Evolutionary conservation across 2,113 vertebrate species (phyloP).

Genomic region (Alligator sinensis): DNA sequence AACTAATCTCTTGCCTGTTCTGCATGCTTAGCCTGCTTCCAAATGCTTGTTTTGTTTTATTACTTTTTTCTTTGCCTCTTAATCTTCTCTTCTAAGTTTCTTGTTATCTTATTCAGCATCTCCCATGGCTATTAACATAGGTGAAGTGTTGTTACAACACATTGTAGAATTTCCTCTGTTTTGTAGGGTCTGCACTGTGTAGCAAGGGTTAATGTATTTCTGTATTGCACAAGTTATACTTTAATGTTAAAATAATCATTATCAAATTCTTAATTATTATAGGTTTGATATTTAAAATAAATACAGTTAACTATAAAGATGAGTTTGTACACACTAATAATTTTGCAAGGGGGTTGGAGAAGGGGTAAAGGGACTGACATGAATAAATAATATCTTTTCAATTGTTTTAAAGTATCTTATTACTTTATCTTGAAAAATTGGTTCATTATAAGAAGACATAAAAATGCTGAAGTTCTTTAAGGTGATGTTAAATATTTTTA

Average conservation of each 20-base stretch:
- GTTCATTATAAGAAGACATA: not conserved
- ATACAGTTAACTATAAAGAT: not conserved
- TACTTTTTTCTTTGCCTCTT: constrained; percentile 76
- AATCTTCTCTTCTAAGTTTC: constrained; percentile 75
- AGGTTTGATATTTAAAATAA: constrained; percentile 16
- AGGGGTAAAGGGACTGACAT: constrained; percentile 2
- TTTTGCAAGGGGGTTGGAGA: not conserved
- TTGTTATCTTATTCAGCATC: constrained; percentile 68
- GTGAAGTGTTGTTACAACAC: constrained; percentile 62
- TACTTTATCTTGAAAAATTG: not conserved
- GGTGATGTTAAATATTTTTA: not conserved
- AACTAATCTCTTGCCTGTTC: constrained; percentile 81
- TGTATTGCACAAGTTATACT: constrained; percentile 7
- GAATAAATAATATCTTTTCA: not conserved
- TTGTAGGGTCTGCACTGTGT: constrained; percentile 37
- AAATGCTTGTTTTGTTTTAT: constrained; percentile 82
- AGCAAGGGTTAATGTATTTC: constrained; percentile 30
- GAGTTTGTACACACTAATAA: not conserved
- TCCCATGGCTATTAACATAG: constrained; percentile 66
- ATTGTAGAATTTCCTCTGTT: constrained; percentile 48
- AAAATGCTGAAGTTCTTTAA: not conserved
- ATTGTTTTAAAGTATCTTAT: not conserved
- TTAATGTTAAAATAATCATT: constrained; percentile 19
- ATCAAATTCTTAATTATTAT: constrained; percentile 19
- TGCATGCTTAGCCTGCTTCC: constrained; percentile 84